These are phyloP conservation scores for Agapetus fuscipes DNA, from an alignment of 2,888 invertebrate genomes.

Conservation along the genomic window DNA sequence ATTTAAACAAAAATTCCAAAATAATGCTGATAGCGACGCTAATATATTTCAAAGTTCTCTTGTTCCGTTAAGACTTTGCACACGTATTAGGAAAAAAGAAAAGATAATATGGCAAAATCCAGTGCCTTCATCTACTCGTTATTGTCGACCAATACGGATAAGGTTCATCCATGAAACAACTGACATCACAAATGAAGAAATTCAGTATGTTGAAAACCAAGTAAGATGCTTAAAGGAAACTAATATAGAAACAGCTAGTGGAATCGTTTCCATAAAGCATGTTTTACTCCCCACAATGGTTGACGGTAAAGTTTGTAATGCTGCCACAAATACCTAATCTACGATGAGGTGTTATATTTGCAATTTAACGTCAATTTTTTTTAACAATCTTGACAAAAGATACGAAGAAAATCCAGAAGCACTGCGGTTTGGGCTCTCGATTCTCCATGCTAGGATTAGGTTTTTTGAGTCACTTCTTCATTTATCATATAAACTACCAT, in stretches of 20 bases:
- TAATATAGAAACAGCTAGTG: too few relatives aligned
- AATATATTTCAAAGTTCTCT: too few relatives aligned
- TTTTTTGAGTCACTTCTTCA: conserved; percentile 27
- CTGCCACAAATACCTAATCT: conserved; percentile 25
- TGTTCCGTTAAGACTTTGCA: too few relatives aligned
- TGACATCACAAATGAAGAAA: conserved; percentile 22
- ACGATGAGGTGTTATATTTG: conserved; percentile 27
- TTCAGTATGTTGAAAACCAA: conserved; percentile 16
- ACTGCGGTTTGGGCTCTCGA: conserved; percentile 25
- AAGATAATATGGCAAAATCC: conserved; percentile 23
- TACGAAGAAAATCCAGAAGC: conserved; percentile 18
- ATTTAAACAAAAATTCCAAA: too few relatives aligned
- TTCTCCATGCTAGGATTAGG: conserved; percentile 25
- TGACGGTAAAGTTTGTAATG: conserved; percentile 28
- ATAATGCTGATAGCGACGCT: too few relatives aligned
- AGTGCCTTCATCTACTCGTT: conserved; percentile 20
- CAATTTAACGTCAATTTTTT: conserved; percentile 26
- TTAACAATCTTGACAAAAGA: conserved; percentile 24
- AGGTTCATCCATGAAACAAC: too few relatives aligned
- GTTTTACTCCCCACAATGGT: conserved; percentile 25
- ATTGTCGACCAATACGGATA: conserved; percentile 20
- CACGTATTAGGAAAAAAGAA: too few relatives aligned
- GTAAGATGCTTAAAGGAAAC: too few relatives aligned
- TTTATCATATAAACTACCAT: conserved; percentile 25
- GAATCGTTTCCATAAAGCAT: conserved; percentile 19